A percentile compares a stretch with the other conserved stretches of the same genome.
These are phyloP conservation scores for Toxotes jaculatrix DNA, from an alignment of 2,113 vertebrate genomes.

Conservation along the genomic window DNA sequence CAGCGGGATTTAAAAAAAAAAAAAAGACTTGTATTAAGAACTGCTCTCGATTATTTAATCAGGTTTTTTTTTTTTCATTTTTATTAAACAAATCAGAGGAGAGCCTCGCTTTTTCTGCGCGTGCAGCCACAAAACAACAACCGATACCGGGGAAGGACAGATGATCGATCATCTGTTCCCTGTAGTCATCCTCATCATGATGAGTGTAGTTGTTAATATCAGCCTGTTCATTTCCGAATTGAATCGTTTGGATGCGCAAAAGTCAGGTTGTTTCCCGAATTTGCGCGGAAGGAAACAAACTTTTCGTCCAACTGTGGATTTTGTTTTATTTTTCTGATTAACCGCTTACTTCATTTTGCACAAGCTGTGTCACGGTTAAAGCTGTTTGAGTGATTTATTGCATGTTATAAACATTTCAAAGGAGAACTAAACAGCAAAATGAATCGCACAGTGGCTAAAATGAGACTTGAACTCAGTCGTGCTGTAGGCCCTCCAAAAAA, in stretches of 20 bases:
- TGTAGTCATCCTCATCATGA: background rate
- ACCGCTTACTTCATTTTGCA: too few relatives aligned
- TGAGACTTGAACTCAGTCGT: too few relatives aligned
- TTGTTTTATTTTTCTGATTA: background rate
- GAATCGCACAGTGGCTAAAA: background rate
- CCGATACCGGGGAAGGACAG: too few relatives aligned
- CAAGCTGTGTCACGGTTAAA: background rate
- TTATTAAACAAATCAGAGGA: background rate
- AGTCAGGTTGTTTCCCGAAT: rapidly evolving
- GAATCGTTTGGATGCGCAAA: background rate
- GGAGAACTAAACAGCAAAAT: background rate
- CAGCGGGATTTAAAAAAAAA: background rate
- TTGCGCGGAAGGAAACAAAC: background rate
- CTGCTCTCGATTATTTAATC: background rate
- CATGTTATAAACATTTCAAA: background rate
- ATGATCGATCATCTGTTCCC: too few relatives aligned
- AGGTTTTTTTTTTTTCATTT: rapidly evolving
- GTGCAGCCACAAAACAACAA: background rate
- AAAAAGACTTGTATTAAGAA: background rate
- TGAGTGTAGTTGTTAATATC: background rate
- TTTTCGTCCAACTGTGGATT: background rate
- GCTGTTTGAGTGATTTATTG: background rate
- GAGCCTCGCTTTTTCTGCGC: background rate
- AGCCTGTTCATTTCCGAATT: background rate
- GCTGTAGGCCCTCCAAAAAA: background rate